A percentile compares a stretch with the other conserved stretches of the same genome.
Evolutionary conservation across 2,797 vertebrate species (phyloP).

Genomic region (Sternarchorhynchus goeldii): DNA sequence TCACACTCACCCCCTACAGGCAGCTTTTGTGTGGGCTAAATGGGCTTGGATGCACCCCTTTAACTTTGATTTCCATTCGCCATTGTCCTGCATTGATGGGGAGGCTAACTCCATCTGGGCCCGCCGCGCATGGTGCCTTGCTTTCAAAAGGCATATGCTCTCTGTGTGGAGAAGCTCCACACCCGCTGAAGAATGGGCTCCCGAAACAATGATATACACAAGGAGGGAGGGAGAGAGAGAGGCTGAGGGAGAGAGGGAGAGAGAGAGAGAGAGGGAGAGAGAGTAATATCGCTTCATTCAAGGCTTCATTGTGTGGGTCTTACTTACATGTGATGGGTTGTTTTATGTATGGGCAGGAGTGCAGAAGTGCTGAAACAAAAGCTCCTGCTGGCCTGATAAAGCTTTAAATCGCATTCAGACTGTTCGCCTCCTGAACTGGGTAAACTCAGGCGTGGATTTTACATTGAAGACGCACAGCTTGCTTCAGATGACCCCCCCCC

Average conservation of each 20-base stretch:
- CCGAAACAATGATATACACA: slow-evolving; percentile 61
- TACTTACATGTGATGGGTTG: slow-evolving; percentile 68
- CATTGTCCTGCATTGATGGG: slow-evolving; percentile 79
- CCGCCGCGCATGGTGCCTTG: slow-evolving; percentile 81
- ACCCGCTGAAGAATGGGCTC: slow-evolving; percentile 74
- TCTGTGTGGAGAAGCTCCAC: slow-evolving; percentile 74
- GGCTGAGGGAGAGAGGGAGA: slow-evolving; percentile 34
- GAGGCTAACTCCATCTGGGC: slow-evolving; percentile 88
- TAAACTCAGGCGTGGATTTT: slow-evolving; percentile 65
- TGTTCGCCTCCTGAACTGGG: slow-evolving; percentile 70
- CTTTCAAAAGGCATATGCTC: slow-evolving; percentile 85
- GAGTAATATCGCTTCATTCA: slow-evolving; percentile 71
- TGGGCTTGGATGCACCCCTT: slow-evolving; percentile 80
- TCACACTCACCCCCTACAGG: slow-evolving; percentile 90
- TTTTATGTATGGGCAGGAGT: slow-evolving; percentile 78
- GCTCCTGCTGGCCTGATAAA: slow-evolving; percentile 68
- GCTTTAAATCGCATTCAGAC: slow-evolving; percentile 78
- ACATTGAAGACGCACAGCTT: slow-evolving; percentile 60
- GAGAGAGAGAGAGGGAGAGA: slow-evolving; percentile 25
- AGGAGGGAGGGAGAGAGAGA: slow-evolving; percentile 30
- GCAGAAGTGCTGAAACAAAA: slow-evolving; percentile 76
- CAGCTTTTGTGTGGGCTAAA: slow-evolving; percentile 85
- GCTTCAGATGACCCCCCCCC: slow-evolving; percentile 45
- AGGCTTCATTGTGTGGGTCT: slow-evolving; percentile 73
- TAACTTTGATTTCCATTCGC: slow-evolving; percentile 85